A percentile compares a stretch with the other conserved stretches of the same genome.
These are phyloP conservation scores for Euclidia mi DNA, from an alignment of 2,888 invertebrate genomes.

Conservation along the genomic window DNA sequence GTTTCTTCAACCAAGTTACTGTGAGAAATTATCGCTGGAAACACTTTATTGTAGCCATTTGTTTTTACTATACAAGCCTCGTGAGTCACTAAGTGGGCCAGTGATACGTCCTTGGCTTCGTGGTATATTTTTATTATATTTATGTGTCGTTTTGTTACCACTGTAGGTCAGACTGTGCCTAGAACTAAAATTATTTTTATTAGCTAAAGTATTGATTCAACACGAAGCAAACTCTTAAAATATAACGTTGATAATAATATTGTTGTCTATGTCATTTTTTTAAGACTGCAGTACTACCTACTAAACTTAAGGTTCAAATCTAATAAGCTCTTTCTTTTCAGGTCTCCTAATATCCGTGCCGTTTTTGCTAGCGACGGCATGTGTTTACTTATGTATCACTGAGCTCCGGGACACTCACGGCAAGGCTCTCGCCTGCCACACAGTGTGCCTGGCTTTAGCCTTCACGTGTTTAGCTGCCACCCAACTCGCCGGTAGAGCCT, in stretches of 20 bases:
- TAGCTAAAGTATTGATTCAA: no score
- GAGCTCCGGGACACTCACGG: conserved; percentile 89
- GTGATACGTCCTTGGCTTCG: conserved; percentile 5
- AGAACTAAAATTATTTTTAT: no score
- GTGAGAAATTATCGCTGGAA: conserved; percentile 8
- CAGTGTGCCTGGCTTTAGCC: conserved; percentile 88
- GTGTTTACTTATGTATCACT: conserved; percentile 84
- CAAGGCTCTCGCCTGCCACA: conserved; percentile 89
- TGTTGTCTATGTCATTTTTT: no score
- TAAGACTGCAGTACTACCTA: no score
- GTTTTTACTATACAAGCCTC: conserved; percentile 20
- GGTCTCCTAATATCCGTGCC: conserved; percentile 88
- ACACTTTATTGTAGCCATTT: conserved; percentile 16
- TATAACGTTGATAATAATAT: no score
- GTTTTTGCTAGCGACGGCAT: conserved; percentile 85
- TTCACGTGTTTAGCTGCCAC: conserved; percentile 88
- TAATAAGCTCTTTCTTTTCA: conserved; percentile 43
- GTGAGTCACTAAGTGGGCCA: conserved; percentile 11
- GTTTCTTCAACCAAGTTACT: conserved; percentile 16
- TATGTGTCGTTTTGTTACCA: conserved; percentile 1
- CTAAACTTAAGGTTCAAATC: no score
- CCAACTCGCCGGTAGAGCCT: conserved; percentile 87
- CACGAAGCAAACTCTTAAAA: no score
- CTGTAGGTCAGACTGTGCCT: background rate
- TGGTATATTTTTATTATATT: conserved; percentile 3